These are phyloP conservation scores for Lamproptera curius DNA, from an alignment of 2,888 invertebrate genomes.

Conservation along the genomic window DNA sequence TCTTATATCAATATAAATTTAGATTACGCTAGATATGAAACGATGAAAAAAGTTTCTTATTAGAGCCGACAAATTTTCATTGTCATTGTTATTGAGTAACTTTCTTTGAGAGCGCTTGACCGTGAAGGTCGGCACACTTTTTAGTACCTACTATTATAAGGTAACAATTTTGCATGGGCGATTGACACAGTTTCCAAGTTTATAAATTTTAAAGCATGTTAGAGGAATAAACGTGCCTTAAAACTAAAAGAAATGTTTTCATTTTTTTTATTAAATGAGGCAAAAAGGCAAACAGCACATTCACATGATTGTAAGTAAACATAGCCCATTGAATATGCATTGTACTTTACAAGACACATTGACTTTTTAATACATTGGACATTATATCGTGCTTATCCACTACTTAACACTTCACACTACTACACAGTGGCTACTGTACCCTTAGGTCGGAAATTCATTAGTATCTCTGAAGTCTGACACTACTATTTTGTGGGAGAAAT, in stretches of 20 bases:
- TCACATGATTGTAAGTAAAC: no score
- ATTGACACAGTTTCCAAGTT: conserved; percentile 6
- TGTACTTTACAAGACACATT: no score
- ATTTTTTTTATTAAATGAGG: background rate
- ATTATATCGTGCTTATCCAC: no score
- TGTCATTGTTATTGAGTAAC: conserved; percentile 59
- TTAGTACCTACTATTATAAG: conserved; percentile 22
- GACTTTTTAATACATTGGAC: no score
- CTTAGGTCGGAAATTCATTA: no score
- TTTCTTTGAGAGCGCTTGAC: conserved; percentile 40
- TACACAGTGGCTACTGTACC: no score
- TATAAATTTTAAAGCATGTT: background rate
- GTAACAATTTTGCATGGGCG: conserved; percentile 4
- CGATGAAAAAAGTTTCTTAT: no score
- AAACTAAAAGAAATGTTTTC: background rate
- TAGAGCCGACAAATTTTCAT: conserved; percentile 46
- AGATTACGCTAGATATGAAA: conserved; percentile 34
- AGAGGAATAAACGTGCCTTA: background rate
- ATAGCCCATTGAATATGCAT: no score
- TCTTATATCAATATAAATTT: conserved; percentile 30
- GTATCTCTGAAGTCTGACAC: no score
- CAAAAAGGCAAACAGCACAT: background rate
- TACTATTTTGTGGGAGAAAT: no score
- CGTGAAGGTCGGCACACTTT: conserved; percentile 63
- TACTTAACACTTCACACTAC: no score